Conservation (phyloP, 2,888 invertebrate genomes). For the Pseudococcus viburni region DNA sequence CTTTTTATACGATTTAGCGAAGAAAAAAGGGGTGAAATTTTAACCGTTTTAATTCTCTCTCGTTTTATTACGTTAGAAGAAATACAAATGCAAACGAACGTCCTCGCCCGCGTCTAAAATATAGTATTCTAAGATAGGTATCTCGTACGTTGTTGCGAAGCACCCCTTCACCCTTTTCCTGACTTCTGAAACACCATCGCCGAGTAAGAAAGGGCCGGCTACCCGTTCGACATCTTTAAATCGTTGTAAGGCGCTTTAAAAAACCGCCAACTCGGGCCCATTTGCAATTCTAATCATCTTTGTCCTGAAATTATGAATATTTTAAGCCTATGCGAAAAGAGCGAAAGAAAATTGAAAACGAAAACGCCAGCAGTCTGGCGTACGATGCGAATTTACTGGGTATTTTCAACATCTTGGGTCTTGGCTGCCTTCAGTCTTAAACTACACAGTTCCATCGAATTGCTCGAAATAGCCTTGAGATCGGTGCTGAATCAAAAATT, state of each 20-base stretch:
- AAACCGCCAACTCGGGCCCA: neutral
- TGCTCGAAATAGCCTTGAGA: no score
- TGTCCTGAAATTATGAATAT: neutral
- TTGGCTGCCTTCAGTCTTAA: neutral
- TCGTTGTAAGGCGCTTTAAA: conserved; percentile 12
- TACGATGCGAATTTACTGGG: neutral
- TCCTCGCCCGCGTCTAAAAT: neutral
- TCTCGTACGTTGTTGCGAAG: neutral
- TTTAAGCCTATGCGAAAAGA: neutral
- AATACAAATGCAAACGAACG: neutral
- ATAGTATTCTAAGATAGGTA: neutral
- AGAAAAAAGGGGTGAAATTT: neutral
- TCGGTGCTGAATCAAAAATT: no score
- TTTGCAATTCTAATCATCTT: conserved; percentile 12
- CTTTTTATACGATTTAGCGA: neutral
- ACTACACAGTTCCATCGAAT: no score
- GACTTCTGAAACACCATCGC: no score
- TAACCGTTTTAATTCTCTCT: conserved; percentile 2
- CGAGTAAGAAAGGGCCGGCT: neutral
- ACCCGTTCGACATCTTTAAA: conserved; percentile 11
- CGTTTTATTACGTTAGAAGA: neutral
- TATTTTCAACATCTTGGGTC: neutral
- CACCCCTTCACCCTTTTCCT: no score
- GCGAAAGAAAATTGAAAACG: neutral
- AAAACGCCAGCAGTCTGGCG: neutral